Evolutionary conservation across 2,888 invertebrate genomes (phyloP).

Genomic region (Silvanus unidentatus): DNA sequence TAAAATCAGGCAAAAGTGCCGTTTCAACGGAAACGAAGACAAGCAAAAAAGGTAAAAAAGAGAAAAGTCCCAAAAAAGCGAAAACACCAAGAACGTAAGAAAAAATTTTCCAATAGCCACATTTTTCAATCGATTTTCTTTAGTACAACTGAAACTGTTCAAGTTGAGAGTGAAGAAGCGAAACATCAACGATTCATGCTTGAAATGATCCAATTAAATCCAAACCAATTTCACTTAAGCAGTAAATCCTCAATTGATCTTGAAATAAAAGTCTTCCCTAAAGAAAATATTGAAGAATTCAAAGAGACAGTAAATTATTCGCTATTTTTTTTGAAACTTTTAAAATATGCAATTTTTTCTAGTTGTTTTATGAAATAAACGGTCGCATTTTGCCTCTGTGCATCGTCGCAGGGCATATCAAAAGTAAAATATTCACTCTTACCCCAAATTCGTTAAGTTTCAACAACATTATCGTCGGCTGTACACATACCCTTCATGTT

Average conservation of each 20-base stretch:
- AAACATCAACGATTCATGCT: slow-evolving; percentile 2
- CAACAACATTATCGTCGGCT: slow-evolving; percentile 49
- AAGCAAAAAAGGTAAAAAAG: slow-evolving; percentile 15
- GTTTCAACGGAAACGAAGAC: neutral
- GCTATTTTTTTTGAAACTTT: slow-evolving; percentile 2
- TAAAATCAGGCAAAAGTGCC: neutral
- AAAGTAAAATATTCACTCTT: slow-evolving; percentile 49
- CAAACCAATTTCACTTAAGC: slow-evolving; percentile 31
- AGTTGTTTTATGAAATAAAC: slow-evolving; percentile 49
- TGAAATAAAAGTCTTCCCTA: slow-evolving; percentile 40
- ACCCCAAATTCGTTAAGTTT: slow-evolving; percentile 50
- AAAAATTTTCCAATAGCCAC: too few species aligned
- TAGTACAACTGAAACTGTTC: slow-evolving; percentile 1
- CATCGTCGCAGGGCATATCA: slow-evolving; percentile 49
- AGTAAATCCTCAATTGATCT: slow-evolving; percentile 38
- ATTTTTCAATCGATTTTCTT: slow-evolving; percentile 6
- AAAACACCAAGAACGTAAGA: neutral
- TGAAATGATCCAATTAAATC: slow-evolving; percentile 28
- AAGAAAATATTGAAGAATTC: slow-evolving; percentile 36
- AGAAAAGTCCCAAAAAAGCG: slow-evolving; percentile 18
- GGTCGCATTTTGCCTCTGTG: slow-evolving; percentile 50
- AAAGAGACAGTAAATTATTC: slow-evolving; percentile 31
- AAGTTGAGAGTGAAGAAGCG: slow-evolving; percentile 7
- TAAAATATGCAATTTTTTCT: slow-evolving; percentile 10
- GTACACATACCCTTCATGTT: slow-evolving; percentile 43